A percentile compares a stretch with the other conserved stretches of the same genome.
phyloP scores from a whole-genome alignment of 1,140 invertebrate species.

The Leguminivora glycinivorella region DNA sequence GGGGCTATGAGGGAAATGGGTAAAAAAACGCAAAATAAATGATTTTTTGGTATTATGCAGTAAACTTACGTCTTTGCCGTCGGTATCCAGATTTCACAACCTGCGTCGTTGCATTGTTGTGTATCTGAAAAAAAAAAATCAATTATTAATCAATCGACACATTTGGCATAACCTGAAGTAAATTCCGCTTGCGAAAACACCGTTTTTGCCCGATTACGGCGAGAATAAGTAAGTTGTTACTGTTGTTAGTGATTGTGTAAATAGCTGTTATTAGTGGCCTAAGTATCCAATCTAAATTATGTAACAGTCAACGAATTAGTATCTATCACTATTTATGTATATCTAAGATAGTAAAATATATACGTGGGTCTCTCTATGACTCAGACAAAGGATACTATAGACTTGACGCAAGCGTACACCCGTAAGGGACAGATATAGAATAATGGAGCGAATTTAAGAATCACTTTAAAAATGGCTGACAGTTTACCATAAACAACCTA shows the following conservation, averaged over 20 bases:
- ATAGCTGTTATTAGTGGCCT: neutral
- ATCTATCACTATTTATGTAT: too few species aligned
- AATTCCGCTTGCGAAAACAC: neutral
- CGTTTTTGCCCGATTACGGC: neutral
- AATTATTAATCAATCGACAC: neutral
- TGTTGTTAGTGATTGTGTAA: neutral
- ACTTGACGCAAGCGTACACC: too few species aligned
- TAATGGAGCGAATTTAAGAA: too few species aligned
- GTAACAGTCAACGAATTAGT: neutral
- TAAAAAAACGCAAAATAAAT: too few species aligned
- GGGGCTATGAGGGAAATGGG: too few species aligned
- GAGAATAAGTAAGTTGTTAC: neutral
- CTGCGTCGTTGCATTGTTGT: neutral
- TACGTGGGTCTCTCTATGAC: too few species aligned
- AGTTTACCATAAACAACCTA: too few species aligned
- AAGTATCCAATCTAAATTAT: neutral
- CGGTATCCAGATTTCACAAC: conserved; percentile 6
- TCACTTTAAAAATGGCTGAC: too few species aligned
- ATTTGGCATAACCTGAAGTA: neutral
- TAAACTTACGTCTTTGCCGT: conserved; percentile 15
- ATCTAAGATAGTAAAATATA: too few species aligned
- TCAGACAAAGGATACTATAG: too few species aligned
- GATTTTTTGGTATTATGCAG: too few species aligned
- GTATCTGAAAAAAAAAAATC: conserved; percentile 20
- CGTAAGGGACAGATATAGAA: too few species aligned